A percentile compares a stretch with the other conserved stretches of the same genome.
Conservation (phyloP, 2,888 invertebrate genomes). For the Platynereis dumerilii region DNA sequence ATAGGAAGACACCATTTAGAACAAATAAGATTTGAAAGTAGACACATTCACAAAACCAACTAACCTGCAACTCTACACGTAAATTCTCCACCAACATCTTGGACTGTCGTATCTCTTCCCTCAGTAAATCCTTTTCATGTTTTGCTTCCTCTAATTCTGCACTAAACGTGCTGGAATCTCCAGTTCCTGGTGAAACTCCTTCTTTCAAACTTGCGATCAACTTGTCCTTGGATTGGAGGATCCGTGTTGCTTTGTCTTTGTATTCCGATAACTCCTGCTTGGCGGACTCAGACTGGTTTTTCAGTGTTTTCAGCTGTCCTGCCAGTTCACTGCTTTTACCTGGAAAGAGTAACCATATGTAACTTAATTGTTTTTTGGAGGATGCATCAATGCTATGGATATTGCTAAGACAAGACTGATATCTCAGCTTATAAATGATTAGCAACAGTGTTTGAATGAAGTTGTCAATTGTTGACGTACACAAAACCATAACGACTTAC, state of each 20-base stretch:
- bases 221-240: slow-evolving; percentile 73
- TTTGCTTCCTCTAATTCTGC: slow-evolving; percentile 71
- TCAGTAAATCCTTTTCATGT: slow-evolving; percentile 69
- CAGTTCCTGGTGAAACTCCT: slow-evolving; percentile 35
- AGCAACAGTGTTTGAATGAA: too few relatives aligned
- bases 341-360: too few relatives aligned
- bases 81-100: slow-evolving; percentile 64
- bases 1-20: too few relatives aligned
- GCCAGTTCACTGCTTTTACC: slow-evolving; percentile 30
- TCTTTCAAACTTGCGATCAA: slow-evolving; percentile 59
- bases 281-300: slow-evolving; percentile 60
- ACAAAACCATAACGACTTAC: too few relatives aligned
- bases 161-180: slow-evolving; percentile 45
- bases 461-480: too few relatives aligned
- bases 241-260: slow-evolving; percentile 78
- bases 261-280: slow-evolving; percentile 76
- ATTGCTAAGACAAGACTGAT: too few relatives aligned
- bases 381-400: too few relatives aligned
- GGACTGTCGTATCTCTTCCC: slow-evolving; percentile 69
- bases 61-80: slow-evolving; percentile 66
- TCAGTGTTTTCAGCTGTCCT: slow-evolving; percentile 62
- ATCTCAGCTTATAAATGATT: too few relatives aligned
- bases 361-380: too few relatives aligned
- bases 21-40: too few relatives aligned
- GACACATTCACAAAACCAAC: too few relatives aligned